Evolutionary conservation across 2,797 vertebrate genomes (phyloP).

Genomic region (Pantherophis alleghaniensis): DNA sequence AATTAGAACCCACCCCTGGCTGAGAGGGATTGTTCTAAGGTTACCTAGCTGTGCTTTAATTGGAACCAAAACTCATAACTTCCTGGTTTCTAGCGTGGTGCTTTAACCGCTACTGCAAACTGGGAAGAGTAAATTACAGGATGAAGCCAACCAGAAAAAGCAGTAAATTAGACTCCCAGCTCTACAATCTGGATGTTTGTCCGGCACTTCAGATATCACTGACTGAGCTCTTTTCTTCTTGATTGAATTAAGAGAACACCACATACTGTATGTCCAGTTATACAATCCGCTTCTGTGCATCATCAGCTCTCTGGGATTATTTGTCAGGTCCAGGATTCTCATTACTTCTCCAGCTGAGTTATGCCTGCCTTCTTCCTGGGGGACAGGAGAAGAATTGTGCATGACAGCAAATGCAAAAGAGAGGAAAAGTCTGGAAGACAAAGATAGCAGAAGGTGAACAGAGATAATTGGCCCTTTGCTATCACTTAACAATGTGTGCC

Average conservation of each 20-base stretch:
- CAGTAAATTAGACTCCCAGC: neutral
- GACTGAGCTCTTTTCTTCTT: neutral
- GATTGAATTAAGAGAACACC: neutral
- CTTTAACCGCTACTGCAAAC: neutral
- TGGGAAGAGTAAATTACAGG: neutral
- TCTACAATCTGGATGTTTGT: neutral
- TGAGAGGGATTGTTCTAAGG: neutral
- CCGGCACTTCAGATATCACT: neutral
- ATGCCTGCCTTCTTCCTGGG: neutral
- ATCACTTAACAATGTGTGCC: neutral
- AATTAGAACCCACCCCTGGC: too few species aligned
- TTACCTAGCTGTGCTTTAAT: neutral
- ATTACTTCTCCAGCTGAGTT: accelerated
- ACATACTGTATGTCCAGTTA: neutral
- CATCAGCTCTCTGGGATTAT: neutral
- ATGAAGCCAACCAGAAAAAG: neutral
- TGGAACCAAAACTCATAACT: neutral
- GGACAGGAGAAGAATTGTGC: constrained; percentile 5
- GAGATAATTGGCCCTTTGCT: neutral
- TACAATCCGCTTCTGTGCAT: neutral
- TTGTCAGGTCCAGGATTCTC: accelerated
- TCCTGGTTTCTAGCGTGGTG: neutral
- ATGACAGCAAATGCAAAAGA: constrained; percentile 9
- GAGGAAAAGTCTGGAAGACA: constrained; percentile 1
- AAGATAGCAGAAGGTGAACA: neutral